phyloP scores from a whole-genome alignment of 2,797 vertebrate species.

The Buceros bicornis region DNA sequence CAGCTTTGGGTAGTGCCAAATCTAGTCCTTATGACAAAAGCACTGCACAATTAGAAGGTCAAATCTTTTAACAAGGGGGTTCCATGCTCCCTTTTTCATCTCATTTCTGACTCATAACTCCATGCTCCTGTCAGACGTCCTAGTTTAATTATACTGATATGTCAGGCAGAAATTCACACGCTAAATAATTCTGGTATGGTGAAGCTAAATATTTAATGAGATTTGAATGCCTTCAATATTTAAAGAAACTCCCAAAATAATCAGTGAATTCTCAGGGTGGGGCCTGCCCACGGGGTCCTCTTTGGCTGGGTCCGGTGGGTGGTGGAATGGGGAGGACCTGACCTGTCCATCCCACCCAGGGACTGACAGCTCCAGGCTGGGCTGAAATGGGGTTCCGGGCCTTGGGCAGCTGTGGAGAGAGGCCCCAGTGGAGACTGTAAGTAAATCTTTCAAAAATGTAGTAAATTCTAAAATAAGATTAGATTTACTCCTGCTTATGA shows the following conservation, averaged over 20 bases:
- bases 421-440: neutral
- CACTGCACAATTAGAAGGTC: neutral
- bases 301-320: rapidly evolving
- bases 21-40: neutral
- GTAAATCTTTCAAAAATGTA: neutral
- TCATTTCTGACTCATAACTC: neutral
- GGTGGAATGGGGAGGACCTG: neutral
- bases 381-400: neutral
- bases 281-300: neutral
- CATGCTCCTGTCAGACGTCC: neutral
- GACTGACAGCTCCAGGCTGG: neutral
- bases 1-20: neutral
- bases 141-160: neutral
- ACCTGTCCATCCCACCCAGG: neutral
- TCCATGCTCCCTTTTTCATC: neutral
- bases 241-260: neutral
- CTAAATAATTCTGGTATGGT: neutral
- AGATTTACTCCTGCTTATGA: neutral
- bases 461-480: neutral
- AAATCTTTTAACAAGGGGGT: neutral
- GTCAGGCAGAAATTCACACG: slow-evolving; percentile 20
- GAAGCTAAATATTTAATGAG: neutral
- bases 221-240: neutral
- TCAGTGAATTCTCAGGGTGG: neutral
- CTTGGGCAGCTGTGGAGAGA: neutral